These are phyloP conservation scores for Crypturellus undulatus DNA, from an alignment of 2,113 vertebrate genomes.

Conservation along the genomic window DNA sequence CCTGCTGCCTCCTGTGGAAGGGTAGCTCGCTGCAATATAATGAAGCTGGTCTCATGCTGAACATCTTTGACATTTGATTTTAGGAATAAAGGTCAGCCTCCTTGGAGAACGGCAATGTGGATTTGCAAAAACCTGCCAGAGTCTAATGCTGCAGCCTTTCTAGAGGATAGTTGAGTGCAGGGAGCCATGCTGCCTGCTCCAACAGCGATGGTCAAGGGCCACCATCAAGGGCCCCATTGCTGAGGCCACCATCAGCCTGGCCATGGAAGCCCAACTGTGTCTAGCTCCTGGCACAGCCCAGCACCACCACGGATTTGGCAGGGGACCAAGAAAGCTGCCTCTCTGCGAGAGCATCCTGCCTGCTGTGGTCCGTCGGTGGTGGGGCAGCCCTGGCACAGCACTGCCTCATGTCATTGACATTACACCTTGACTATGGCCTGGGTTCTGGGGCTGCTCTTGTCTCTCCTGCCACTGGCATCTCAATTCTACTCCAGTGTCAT, in stretches of 20 bases:
- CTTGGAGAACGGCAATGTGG: not conserved
- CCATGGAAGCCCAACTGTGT: fast-evolving
- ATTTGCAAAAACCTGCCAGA: conserved; percentile 7
- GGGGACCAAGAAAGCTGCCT: not conserved
- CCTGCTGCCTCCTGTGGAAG: not conserved
- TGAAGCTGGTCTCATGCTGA: not conserved
- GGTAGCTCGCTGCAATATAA: not conserved
- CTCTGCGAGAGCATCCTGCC: not conserved
- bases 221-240: no score
- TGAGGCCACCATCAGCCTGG: no score
- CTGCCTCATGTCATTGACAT: not conserved
- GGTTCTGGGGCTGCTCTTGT: not conserved
- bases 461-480: not conserved
- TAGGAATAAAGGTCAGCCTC: conserved; percentile 49
- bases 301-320: no score
- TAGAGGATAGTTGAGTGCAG: not conserved
- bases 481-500: not conserved
- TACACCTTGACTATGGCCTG: fast-evolving
- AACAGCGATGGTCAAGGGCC: no score
- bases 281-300: not conserved
- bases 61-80: conserved; percentile 50
- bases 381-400: not conserved
- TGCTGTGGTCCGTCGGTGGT: not conserved
- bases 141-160: not conserved
- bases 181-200: not conserved